These are phyloP conservation scores for Macroglossus sobrinus DNA, from an alignment of 2,113 vertebrate genomes.

Conservation along the genomic window DNA sequence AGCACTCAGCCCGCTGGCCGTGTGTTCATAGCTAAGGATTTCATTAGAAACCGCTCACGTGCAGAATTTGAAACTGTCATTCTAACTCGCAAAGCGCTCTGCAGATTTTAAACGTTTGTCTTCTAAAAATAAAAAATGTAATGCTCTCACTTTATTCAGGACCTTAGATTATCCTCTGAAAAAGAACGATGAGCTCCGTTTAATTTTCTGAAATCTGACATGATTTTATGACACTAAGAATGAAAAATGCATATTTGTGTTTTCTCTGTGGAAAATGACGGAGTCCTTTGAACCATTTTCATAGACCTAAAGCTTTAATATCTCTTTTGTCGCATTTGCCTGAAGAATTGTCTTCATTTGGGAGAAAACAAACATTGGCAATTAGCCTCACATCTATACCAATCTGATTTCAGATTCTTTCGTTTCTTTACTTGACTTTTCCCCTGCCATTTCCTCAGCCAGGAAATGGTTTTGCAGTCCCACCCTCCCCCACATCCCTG, in stretches of 20 bases:
- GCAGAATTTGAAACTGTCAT: not conserved
- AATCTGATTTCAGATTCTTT: no score
- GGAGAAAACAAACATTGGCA: not conserved
- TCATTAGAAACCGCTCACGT: not conserved
- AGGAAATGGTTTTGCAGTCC: not conserved
- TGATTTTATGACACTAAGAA: slow-evolving; percentile 15
- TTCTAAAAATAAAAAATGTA: not conserved
- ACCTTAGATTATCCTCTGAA: not conserved
- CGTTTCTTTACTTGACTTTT: not conserved
- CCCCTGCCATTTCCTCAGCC: not conserved
- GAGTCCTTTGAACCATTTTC: not conserved
- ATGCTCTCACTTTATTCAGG: not conserved
- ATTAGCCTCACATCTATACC: not conserved
- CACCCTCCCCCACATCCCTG: not conserved
- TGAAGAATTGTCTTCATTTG: not conserved
- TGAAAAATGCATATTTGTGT: not conserved
- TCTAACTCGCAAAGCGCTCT: not conserved
- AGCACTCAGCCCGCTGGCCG: accelerated
- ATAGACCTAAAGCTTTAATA: not conserved
- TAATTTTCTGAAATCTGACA: not conserved
- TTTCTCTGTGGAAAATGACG: not conserved
- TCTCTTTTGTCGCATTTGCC: not conserved
- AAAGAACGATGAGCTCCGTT: not conserved
- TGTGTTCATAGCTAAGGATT: no score
- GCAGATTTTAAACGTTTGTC: not conserved